Percentiles rank a stretch among this genome's conserved stretches.
These are phyloP conservation scores for Ennomos quercinarius DNA, from an alignment of 2,888 invertebrate species.

Conservation along the genomic window DNA sequence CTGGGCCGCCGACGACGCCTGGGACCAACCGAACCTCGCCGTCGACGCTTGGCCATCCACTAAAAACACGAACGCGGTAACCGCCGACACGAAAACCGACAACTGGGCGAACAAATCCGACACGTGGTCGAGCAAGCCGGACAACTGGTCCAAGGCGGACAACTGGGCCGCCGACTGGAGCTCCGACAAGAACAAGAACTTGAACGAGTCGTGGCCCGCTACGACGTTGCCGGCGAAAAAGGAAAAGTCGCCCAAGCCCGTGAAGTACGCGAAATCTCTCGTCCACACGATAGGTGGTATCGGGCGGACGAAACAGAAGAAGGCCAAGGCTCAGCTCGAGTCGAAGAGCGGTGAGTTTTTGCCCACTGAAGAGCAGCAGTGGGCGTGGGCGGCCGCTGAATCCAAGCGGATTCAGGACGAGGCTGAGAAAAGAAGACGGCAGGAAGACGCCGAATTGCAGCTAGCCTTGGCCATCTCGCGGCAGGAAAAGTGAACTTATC, in stretches of 20 bases:
- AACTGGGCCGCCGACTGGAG: slow-evolving; percentile 70
- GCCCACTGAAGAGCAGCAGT: slow-evolving; percentile 88
- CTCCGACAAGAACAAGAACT: slow-evolving; percentile 64
- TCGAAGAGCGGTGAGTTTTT: slow-evolving; percentile 56
- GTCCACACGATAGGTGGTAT: slow-evolving; percentile 81
- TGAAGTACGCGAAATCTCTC: slow-evolving; percentile 75
- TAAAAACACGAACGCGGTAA: too few species aligned
- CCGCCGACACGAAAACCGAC: slow-evolving; percentile 25
- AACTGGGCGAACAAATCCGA: slow-evolving; percentile 44
- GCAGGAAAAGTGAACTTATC: slow-evolving; percentile 66
- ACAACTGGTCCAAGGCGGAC: slow-evolving; percentile 62
- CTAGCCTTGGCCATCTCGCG: slow-evolving; percentile 89
- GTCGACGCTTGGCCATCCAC: too few species aligned
- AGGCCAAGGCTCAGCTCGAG: slow-evolving; percentile 65
- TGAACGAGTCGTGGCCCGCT: slow-evolving; percentile 77
- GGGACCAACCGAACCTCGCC: slow-evolving; percentile 51
- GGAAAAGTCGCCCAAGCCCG: slow-evolving; percentile 79
- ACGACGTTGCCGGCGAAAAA: slow-evolving; percentile 75
- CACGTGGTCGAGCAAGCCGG: slow-evolving; percentile 51
- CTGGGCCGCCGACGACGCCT: slow-evolving; percentile 70
- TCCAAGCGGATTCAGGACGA: slow-evolving; percentile 87
- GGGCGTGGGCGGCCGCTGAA: slow-evolving; percentile 90
- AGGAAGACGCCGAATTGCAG: slow-evolving; percentile 90
- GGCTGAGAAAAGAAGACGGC: slow-evolving; percentile 83
- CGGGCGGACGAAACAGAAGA: slow-evolving; percentile 65